Base-by-base conservation (phyloP, 2,797 vertebrate genomes). In the Otus scops region DNA sequence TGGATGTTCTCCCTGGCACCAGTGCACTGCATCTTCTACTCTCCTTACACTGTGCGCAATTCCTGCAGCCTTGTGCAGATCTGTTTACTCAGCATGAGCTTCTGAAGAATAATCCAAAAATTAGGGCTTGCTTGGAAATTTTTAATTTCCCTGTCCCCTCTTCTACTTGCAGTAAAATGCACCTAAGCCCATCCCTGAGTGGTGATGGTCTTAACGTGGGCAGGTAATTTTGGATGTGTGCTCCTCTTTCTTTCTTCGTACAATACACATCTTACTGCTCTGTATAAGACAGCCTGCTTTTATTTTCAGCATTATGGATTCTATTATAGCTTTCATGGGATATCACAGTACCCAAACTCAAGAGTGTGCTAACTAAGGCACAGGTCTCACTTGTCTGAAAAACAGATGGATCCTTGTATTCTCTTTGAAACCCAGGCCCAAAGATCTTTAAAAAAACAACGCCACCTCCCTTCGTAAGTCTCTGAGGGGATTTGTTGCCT, bases 11-110 rank as follows among this genome's bases (percentile, higher is more conserved):
- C 32, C 71, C 64, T 3, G 1, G 41, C 60, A 80, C 30, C 26
- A 10, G 22, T 5, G 38, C 0, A 0, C 67, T 53, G 82, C 63
- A 84, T 65, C 69, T 80, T 50, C 57, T 21, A 8, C 6, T 2
- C 10, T 18, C 18, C 39, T 70, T 32, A 27, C 8, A 21, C 32
- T 0, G 0, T 4, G 21, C 3, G 1, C 22, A 50, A 14, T 11
- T 76, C 36, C 71, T 50, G 59, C 32, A 19, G 15, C 39, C 51
- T 22, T 47, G 10, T 30, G 32, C 5, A 3, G 63, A 47, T 43
- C 50, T 41, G 6, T 23, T 50, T 32, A 60, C 43, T 77, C 30
- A 45, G 19, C 10, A 19, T 2, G 1, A 27, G 27, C 45, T 51
- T 80, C 89, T 47, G 57, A 78, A 65, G 23, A 85, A 26, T 16